Evolutionary conservation across 1,140 invertebrate genomes (phyloP).

Genomic region (Cherax destructor): DNA sequence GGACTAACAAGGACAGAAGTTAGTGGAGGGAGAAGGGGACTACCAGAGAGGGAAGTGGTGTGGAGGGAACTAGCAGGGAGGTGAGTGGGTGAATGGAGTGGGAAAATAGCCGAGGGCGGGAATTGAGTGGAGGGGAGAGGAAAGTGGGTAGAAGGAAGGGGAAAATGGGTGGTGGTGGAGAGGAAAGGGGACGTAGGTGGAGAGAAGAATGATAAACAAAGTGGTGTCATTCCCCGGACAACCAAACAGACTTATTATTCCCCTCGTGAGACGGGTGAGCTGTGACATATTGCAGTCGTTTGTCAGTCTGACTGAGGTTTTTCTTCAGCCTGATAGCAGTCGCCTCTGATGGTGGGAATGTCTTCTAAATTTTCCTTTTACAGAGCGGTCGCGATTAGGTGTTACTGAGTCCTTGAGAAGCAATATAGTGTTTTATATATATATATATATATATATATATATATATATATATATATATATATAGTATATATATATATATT

Average conservation of each 20-base stretch:
- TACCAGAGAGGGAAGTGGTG: neutral
- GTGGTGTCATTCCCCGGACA: neutral
- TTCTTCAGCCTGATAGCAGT: slow-evolving; percentile 25
- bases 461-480: neutral
- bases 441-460: no score
- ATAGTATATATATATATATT: no score
- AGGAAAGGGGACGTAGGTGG: neutral
- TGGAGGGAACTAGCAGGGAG: neutral
- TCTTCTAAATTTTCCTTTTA: slow-evolving; percentile 44
- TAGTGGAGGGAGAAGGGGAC: neutral
- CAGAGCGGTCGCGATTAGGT: slow-evolving; percentile 14
- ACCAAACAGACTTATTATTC: slow-evolving; percentile 28
- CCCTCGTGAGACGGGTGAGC: neutral
- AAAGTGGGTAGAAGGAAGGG: neutral
- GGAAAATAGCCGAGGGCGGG: neutral
- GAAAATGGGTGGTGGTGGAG: neutral
- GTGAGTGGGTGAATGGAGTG: neutral
- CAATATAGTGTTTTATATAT: no score
- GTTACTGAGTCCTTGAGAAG: neutral
- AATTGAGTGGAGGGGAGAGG: neutral
- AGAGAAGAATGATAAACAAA: slow-evolving; percentile 30
- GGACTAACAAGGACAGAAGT: neutral
- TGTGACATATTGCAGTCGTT: slow-evolving; percentile 47
- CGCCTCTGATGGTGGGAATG: slow-evolving; percentile 43
- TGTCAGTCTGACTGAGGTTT: slow-evolving; percentile 25